A percentile compares a stretch with the other conserved stretches of the same genome.
Conservation (phyloP, 2,113 vertebrate species). For the Gorsachius goisagi region DNA sequence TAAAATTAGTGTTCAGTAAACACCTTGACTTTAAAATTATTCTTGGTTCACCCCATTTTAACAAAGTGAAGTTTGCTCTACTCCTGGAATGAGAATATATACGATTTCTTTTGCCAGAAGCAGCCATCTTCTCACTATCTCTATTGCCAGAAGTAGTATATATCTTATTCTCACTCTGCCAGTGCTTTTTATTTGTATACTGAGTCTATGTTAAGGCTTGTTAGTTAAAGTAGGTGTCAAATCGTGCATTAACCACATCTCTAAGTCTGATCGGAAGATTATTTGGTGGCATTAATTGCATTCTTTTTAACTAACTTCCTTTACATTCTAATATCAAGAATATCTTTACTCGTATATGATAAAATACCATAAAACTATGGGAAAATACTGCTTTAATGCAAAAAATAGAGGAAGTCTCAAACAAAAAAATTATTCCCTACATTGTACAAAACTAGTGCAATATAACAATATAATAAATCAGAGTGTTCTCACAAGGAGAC, state of each 20-base stretch:
- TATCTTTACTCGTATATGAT: background rate
- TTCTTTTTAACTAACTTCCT: background rate
- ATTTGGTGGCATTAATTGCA: background rate
- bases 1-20: background rate
- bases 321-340: background rate
- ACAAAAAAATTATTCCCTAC: background rate
- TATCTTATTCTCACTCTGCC: background rate
- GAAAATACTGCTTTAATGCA: background rate
- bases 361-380: background rate
- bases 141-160: background rate
- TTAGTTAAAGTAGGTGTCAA: background rate
- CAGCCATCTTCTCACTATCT: background rate
- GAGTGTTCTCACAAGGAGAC: conserved; percentile 36
- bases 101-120: background rate
- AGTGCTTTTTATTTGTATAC: background rate
- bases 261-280: background rate
- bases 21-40: background rate
- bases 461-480: background rate
- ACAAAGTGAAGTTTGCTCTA: background rate
- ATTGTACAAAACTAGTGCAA: background rate
- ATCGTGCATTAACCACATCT: background rate
- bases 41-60: background rate
- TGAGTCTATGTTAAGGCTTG: background rate
- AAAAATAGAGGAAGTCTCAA: background rate
- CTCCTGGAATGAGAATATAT: background rate